Evolutionary conservation across 2,888 invertebrate species (phyloP), one percentile per base, ranked within the genome.

Genomic region (Drosophila neonasuta): DNA sequence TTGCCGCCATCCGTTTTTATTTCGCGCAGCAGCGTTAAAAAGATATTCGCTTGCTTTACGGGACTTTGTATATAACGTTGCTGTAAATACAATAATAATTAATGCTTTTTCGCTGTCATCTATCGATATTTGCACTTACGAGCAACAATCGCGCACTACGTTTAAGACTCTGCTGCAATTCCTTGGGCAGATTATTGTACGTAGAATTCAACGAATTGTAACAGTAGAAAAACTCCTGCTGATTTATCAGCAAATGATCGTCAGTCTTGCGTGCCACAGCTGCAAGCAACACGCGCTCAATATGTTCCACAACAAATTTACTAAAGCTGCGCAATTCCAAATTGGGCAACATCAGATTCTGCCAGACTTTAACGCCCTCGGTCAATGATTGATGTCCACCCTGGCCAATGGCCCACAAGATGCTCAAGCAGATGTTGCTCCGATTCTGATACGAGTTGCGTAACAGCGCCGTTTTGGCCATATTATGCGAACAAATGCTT

Each of bases 391-490:
- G 92, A 54, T 92, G 90, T 0, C 95, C 95, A 9, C 94, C 94
- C 87, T 96, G 95, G 1, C 95, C 95, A n/a, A 95, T 91, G 1
- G 94, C 94, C 96, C 96, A 96, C 1, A 96, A 90, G 44, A 96
- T 91, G 0, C 95, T 94, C 34, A 95, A 90, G 1, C 95, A 95
- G 68, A 96, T 94, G 1, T 93, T 92, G 65, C 94, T 94, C 54
- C 95, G 92, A 88, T 96, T 96, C 83, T 95, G 95, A 87, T 95
- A 96, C 0, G 96, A 96, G 80, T 94, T 95, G 39, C 94, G 92
- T 15, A 96, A 90, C 62, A 92, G 92, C 3, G 92, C 91, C 70
- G 93, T 92, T 88, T 95, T 96, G 10, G 92, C 91, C 75, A 95
- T 89, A 66, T 94, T 94, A 1, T 91, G 90, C 0, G 92, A 87